These are phyloP conservation scores for Archips xylosteana DNA, from an alignment of 2,888 invertebrate species.

Conservation along the genomic window DNA sequence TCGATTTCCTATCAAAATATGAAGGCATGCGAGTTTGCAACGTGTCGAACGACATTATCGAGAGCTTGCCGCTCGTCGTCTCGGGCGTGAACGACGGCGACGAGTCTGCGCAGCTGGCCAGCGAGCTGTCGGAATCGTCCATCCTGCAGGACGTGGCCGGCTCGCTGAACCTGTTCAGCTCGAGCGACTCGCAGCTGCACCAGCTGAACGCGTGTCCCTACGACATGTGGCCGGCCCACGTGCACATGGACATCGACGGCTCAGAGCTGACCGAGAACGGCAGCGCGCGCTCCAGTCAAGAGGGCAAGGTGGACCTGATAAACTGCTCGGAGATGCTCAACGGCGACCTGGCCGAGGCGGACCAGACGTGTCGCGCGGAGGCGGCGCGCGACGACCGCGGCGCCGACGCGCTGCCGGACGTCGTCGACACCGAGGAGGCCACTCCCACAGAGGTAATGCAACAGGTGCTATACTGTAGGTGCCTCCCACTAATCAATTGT, in stretches of 20 bases:
- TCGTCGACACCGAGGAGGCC: constrained; percentile 80
- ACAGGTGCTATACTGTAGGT: constrained; percentile 79
- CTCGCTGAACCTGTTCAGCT: constrained; percentile 71
- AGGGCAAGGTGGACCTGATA: constrained; percentile 77
- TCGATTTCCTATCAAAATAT: constrained; percentile 72
- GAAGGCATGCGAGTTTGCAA: constrained; percentile 76
- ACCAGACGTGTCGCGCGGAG: constrained; percentile 88
- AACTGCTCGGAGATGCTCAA: constrained; percentile 86
- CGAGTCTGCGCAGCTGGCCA: constrained; percentile 57
- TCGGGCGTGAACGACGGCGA: constrained; percentile 59
- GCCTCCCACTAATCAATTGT: constrained; percentile 76
- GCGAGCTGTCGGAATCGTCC: constrained; percentile 67
- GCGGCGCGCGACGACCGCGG: constrained; percentile 50
- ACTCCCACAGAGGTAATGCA: constrained; percentile 84
- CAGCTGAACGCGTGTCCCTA: constrained; percentile 73
- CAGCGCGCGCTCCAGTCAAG: constrained; percentile 67
- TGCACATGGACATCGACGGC: constrained; percentile 70
- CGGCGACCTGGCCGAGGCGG: constrained; percentile 92
- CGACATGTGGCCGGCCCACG: constrained; percentile 75
- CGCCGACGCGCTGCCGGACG: constrained; percentile 74
- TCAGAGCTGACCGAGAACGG: constrained; percentile 65
- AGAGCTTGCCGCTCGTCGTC: constrained; percentile 66
- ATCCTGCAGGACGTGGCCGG: constrained; percentile 80
- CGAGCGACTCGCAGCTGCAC: constrained; percentile 73
- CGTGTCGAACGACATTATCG: constrained; percentile 73